These are phyloP conservation scores for Parelbella ahira DNA, from an alignment of 2,888 invertebrate genomes.

Conservation along the genomic window DNA sequence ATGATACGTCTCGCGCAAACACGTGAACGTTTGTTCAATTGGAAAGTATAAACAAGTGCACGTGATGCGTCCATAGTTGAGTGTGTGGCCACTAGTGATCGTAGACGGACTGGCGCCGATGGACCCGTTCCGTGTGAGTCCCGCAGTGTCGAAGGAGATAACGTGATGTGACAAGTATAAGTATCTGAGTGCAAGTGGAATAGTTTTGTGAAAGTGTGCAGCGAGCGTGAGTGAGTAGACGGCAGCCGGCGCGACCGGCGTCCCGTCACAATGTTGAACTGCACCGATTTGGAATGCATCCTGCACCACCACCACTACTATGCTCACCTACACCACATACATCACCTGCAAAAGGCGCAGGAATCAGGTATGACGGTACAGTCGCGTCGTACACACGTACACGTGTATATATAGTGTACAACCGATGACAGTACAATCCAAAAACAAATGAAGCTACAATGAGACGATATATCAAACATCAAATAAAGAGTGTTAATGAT, in stretches of 20 bases:
- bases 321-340: slow-evolving; percentile 86
- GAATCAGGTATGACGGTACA: slow-evolving; percentile 74
- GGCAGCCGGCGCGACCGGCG: slow-evolving; percentile 53
- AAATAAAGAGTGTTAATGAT: slow-evolving; percentile 60
- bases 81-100: slow-evolving; percentile 38
- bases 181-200: slow-evolving; percentile 69
- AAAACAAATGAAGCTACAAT: slow-evolving; percentile 51
- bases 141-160: slow-evolving; percentile 64
- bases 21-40: slow-evolving; percentile 47
- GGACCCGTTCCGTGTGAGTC: slow-evolving; percentile 41
- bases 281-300: slow-evolving; percentile 88
- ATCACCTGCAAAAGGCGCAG: slow-evolving; percentile 84
- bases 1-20: slow-evolving; percentile 47
- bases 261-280: slow-evolving; percentile 84
- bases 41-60: slow-evolving; percentile 46
- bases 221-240: slow-evolving; percentile 62
- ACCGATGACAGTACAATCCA: slow-evolving; percentile 47
- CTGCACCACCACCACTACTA: slow-evolving; percentile 88
- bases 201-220: slow-evolving; percentile 80
- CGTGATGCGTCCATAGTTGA: slow-evolving; percentile 39
- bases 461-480: slow-evolving; percentile 60
- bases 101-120: slow-evolving; percentile 63
- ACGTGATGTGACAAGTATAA: slow-evolving; percentile 77
- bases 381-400: slow-evolving; percentile 6
- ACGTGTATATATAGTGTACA: slow-evolving; percentile 7